These are phyloP conservation scores for Heliangelus exortis DNA, from an alignment of 2,797 vertebrate species.

Conservation along the genomic window DNA sequence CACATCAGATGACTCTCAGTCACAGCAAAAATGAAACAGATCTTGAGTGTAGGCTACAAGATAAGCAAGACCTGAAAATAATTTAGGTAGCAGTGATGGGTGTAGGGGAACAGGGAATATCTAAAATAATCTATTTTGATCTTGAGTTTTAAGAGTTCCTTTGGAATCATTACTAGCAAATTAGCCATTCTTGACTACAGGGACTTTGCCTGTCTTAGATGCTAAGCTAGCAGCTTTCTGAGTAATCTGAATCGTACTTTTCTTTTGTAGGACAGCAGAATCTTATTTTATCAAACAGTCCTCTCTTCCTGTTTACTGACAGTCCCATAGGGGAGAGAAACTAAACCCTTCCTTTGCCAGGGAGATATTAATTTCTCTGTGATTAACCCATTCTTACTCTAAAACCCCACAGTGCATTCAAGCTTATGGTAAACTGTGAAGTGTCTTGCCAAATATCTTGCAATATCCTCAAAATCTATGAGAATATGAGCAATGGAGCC, in stretches of 20 bases:
- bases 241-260: neutral
- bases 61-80: neutral
- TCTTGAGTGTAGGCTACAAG: neutral
- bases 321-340: neutral
- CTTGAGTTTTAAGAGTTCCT: neutral
- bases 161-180: neutral
- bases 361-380: neutral
- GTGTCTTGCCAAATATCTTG: neutral
- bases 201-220: neutral
- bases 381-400: neutral
- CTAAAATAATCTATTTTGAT: neutral
- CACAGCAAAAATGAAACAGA: neutral
- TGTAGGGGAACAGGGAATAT: neutral
- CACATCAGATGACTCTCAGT: neutral
- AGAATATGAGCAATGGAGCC: neutral
- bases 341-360: neutral
- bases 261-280: neutral
- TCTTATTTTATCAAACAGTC: neutral
- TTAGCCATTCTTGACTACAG: neutral
- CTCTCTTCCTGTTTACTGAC: neutral
- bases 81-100: neutral
- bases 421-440: neutral
- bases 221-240: neutral
- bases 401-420: neutral
- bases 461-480: neutral